Evolutionary conservation across 2,113 vertebrate genomes (phyloP).

Genomic region (Chaetops frenatus): DNA sequence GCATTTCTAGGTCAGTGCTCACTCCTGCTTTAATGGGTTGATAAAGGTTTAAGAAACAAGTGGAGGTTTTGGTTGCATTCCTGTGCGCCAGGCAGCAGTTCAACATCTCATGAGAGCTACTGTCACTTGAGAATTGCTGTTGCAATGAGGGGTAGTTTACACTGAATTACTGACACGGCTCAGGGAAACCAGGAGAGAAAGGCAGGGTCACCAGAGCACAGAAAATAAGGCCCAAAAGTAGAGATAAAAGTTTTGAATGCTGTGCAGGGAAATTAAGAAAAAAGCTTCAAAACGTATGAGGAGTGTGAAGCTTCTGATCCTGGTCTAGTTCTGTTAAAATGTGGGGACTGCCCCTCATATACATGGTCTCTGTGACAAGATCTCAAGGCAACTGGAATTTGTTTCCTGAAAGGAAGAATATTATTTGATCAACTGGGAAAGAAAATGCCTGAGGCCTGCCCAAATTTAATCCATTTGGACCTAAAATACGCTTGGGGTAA

Average conservation of each 20-base stretch:
- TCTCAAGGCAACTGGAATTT: neutral
- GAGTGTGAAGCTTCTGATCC: neutral
- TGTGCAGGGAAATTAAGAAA: neutral
- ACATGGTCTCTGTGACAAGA: neutral
- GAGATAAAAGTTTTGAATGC: neutral
- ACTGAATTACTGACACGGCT: neutral
- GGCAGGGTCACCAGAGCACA: neutral
- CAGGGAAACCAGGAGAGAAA: neutral
- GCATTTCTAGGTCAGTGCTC: constrained; percentile 43
- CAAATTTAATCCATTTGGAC: neutral
- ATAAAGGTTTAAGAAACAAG: neutral
- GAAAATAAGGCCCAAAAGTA: neutral
- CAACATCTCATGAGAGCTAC: neutral
- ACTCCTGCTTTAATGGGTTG: neutral
- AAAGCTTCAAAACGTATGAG: neutral
- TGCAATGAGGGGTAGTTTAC: neutral
- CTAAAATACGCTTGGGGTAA: neutral
- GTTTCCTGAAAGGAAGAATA: neutral
- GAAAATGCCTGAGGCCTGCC: neutral
- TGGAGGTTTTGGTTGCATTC: neutral
- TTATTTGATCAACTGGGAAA: neutral
- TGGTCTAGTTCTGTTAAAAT: neutral
- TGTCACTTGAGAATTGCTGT: neutral
- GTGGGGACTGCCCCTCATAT: no score
- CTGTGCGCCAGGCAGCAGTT: neutral